Conservation (phyloP, 1,140 invertebrate species). For the Neodiprion pinetum region DNA sequence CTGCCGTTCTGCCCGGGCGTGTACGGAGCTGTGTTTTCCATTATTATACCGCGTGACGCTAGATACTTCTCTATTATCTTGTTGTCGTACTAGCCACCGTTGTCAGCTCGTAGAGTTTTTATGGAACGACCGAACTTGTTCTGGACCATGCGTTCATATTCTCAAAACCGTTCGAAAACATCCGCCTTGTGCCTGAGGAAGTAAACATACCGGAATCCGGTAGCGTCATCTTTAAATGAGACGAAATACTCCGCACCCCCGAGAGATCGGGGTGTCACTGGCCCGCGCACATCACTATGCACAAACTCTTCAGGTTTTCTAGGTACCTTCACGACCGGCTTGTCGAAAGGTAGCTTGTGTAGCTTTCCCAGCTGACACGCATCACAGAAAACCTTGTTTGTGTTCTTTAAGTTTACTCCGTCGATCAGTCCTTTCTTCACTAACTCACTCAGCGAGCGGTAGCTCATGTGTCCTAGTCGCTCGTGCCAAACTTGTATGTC, state of each 20-base stretch:
- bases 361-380: constrained; percentile 32
- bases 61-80: background rate
- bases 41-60: background rate
- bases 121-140: constrained; percentile 30
- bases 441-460: constrained; percentile 29
- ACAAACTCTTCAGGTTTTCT: constrained; percentile 27
- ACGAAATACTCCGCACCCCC: constrained; percentile 41
- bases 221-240: constrained; percentile 44
- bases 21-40: constrained; percentile 36
- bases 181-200: constrained; percentile 45
- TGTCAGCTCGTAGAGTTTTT: constrained; percentile 31
- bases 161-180: constrained; percentile 26
- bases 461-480: constrained; percentile 36
- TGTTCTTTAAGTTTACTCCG: constrained; percentile 2
- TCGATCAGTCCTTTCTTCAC: constrained; percentile 27
- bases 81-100: constrained; percentile 30
- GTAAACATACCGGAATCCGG: constrained; percentile 35
- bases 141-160: constrained; percentile 34
- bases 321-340: constrained; percentile 16
- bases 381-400: constrained; percentile 29
- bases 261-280: constrained; percentile 38
- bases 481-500: constrained; percentile 39
- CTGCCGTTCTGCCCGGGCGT: constrained; percentile 50
- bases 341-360: constrained; percentile 16
- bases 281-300: constrained; percentile 45